phyloP scores from a whole-genome alignment of 2,888 invertebrate species.

The Eupithecia insigniata region DNA sequence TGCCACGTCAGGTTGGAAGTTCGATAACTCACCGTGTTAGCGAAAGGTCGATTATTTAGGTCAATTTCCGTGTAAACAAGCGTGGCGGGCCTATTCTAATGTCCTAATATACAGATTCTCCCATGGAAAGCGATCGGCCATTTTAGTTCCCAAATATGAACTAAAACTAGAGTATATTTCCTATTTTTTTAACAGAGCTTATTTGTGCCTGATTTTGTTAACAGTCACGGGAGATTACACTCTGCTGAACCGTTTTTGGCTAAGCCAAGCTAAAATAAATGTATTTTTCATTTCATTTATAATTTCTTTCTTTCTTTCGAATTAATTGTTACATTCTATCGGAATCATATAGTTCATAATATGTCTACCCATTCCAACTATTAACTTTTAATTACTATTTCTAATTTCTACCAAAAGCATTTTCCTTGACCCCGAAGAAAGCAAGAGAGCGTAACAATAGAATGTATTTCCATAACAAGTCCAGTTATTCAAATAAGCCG shows the following conservation, averaged over 20 bases:
- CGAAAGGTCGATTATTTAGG: constrained; percentile 1
- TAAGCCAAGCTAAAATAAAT: too few species aligned
- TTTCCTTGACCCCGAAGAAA: background rate
- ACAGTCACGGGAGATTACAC: background rate
- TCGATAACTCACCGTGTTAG: constrained; percentile 5
- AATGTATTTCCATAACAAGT: background rate
- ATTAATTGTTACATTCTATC: too few species aligned
- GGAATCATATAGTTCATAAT: too few species aligned
- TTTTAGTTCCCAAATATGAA: background rate
- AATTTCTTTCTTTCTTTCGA: too few species aligned
- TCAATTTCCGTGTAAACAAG: background rate
- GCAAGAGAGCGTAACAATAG: background rate
- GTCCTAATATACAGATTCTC: background rate
- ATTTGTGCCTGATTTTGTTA: too few species aligned
- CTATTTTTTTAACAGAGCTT: too few species aligned
- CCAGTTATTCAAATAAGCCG: constrained; percentile 3
- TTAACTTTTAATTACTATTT: background rate
- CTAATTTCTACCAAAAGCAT: background rate
- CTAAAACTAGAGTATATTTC: too few species aligned
- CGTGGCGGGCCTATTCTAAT: background rate
- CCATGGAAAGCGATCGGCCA: background rate
- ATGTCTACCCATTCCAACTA: too few species aligned
- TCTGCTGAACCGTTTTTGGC: background rate
- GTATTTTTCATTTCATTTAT: too few species aligned
- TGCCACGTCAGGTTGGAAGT: constrained; percentile 5